Evolutionary conservation across 2,113 vertebrate species (phyloP).

Genomic region (Daphoenositta chrysoptera): DNA sequence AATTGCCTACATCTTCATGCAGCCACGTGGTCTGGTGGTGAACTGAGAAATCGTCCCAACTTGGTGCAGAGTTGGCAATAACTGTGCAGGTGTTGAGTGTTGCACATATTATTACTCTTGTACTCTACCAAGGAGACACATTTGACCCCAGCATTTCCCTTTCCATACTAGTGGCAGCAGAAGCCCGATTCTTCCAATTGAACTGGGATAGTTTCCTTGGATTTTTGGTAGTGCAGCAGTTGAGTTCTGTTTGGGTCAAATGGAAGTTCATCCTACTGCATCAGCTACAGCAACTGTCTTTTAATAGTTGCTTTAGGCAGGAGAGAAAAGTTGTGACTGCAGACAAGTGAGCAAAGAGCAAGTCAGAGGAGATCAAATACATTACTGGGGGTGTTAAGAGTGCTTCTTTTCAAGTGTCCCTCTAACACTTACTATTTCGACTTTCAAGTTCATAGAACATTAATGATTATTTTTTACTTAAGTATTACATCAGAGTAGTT

Average conservation of each 20-base stretch:
- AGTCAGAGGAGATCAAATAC: background rate
- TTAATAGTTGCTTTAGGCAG: background rate
- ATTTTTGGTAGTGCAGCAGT: background rate
- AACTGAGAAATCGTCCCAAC: background rate
- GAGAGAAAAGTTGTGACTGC: background rate
- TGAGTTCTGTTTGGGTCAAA: background rate
- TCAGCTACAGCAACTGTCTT: background rate
- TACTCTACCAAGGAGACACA: background rate
- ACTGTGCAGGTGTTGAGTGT: background rate
- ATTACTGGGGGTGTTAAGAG: background rate
- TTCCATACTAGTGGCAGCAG: background rate
- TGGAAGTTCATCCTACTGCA: background rate
- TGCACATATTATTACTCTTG: background rate
- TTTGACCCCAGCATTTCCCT: accelerated
- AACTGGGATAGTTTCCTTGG: background rate
- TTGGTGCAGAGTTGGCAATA: background rate
- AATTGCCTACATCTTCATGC: background rate
- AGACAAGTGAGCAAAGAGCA: background rate
- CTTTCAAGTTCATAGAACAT: background rate
- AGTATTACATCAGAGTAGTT: background rate
- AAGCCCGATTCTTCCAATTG: background rate
- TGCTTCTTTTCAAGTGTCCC: background rate
- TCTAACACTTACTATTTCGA: background rate
- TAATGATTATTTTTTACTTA: background rate
- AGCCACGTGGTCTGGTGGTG: background rate